phyloP scores from a whole-genome alignment of 1,140 invertebrate species.

The Colletes latitarsis region DNA sequence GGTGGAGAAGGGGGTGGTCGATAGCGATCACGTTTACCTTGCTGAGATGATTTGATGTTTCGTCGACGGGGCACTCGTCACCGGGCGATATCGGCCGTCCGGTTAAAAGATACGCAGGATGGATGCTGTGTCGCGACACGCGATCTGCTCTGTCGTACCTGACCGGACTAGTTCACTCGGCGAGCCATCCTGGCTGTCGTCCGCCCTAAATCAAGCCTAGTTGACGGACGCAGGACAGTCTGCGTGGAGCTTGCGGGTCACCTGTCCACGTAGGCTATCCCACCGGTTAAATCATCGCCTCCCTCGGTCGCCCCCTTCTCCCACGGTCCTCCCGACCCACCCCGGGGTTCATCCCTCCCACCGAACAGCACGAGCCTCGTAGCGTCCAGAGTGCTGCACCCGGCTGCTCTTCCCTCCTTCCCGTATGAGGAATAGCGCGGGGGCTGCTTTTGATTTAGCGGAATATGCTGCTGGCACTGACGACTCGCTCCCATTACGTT shows the following conservation, averaged over 20 bases:
- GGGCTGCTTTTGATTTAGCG: slow-evolving; percentile 78
- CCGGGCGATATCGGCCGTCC: slow-evolving; percentile 45
- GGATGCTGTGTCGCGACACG: slow-evolving; percentile 37
- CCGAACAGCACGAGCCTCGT: slow-evolving; percentile 6
- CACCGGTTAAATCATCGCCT: slow-evolving; percentile 61
- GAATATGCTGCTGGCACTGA: slow-evolving; percentile 77
- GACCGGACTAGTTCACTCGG: slow-evolving; percentile 38
- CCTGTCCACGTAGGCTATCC: slow-evolving; percentile 62
- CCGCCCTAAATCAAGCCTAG: slow-evolving; percentile 61
- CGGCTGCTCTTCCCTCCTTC: slow-evolving; percentile 43
- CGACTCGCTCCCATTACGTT: slow-evolving; percentile 71
- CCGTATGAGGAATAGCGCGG: slow-evolving; percentile 67
- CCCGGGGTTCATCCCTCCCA: not conserved
- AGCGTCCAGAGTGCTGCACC: slow-evolving; percentile 24
- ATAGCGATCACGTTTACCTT: not conserved
- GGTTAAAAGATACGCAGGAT: slow-evolving; percentile 60
- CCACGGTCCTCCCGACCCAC: not conserved
- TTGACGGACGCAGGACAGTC: slow-evolving; percentile 64
- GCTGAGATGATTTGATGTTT: slow-evolving; percentile 58
- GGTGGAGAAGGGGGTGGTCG: not conserved
- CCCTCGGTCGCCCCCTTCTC: not conserved
- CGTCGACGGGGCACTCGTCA: slow-evolving; percentile 56
- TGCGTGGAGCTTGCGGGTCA: slow-evolving; percentile 66
- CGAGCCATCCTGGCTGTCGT: slow-evolving; percentile 40
- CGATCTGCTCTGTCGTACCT: slow-evolving; percentile 36